These are phyloP conservation scores for Albula glossodonta DNA, from an alignment of 2,113 vertebrate genomes.

Conservation along the genomic window DNA sequence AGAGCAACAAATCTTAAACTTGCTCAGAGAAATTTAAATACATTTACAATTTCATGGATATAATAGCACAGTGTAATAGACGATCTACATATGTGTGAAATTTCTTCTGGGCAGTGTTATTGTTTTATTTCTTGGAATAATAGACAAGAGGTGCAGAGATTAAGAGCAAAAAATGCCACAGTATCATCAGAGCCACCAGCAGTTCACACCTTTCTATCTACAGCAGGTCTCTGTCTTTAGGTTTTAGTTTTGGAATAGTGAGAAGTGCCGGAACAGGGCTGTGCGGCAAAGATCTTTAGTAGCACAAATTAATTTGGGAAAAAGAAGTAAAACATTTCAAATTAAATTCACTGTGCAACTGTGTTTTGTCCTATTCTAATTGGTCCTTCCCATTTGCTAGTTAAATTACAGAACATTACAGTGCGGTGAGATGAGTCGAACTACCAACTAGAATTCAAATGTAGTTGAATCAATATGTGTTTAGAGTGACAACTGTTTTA, in stretches of 20 bases:
- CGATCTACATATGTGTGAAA: no score
- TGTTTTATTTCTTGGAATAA: no score
- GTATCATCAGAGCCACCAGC: neutral
- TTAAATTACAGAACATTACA: neutral
- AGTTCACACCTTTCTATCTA: no score
- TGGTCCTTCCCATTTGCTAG: neutral
- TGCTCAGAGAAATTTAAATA: conserved; percentile 15
- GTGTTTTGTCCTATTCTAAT: neutral
- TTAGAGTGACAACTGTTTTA: neutral
- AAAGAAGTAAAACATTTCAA: neutral
- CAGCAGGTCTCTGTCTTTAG: neutral
- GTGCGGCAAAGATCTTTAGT: neutral
- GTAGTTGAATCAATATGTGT: neutral
- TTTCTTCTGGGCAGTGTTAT: no score
- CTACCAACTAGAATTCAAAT: neutral
- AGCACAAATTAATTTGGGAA: neutral
- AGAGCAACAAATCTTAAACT: neutral
- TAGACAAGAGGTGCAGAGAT: neutral
- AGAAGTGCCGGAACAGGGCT: neutral
- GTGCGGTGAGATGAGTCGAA: neutral
- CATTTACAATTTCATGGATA: neutral
- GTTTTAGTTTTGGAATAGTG: neutral
- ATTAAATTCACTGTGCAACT: neutral
- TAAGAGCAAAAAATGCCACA: neutral
- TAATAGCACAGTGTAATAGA: neutral